A percentile compares a stretch with the other conserved stretches of the same genome.
phyloP scores from a whole-genome alignment of 2,888 invertebrate genomes.

The Nomada ruficornis region DNA sequence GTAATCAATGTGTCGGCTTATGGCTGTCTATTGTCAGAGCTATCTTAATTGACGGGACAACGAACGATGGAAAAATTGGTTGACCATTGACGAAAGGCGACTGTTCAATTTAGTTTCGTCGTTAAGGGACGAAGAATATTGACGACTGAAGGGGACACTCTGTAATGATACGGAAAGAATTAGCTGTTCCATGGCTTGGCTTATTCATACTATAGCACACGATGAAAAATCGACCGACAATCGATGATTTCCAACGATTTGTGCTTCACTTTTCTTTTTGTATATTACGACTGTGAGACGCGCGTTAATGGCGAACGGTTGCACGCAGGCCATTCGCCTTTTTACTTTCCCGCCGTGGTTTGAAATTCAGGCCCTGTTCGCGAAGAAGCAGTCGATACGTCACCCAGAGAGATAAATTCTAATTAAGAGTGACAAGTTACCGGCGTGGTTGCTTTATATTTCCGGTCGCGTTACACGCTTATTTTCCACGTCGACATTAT shows the following conservation, averaged over 20 bases:
- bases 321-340: constrained; percentile 42
- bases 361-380: constrained; percentile 50
- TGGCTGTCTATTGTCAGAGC: not conserved
- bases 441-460: constrained; percentile 66
- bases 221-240: not conserved
- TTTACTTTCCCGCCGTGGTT: constrained; percentile 29
- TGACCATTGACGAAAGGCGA: not conserved
- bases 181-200: too few relatives aligned
- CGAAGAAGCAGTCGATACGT: constrained; percentile 46
- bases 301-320: constrained; percentile 21
- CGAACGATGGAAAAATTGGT: not conserved
- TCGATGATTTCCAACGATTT: not conserved
- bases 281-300: constrained; percentile 11
- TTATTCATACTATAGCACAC: too few relatives aligned
- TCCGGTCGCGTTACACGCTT: constrained; percentile 53
- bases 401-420: constrained; percentile 65
- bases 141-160: not conserved
- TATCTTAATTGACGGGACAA: constrained; percentile 1
- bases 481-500: constrained; percentile 57
- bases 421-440: constrained; percentile 69
- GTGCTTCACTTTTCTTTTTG: constrained; percentile 14
- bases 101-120: not conserved
- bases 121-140: not conserved
- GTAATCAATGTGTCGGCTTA: not conserved
- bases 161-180: not conserved